phyloP scores from a whole-genome alignment of 2,113 vertebrate species.

The Cryptotis parvus region DNA sequence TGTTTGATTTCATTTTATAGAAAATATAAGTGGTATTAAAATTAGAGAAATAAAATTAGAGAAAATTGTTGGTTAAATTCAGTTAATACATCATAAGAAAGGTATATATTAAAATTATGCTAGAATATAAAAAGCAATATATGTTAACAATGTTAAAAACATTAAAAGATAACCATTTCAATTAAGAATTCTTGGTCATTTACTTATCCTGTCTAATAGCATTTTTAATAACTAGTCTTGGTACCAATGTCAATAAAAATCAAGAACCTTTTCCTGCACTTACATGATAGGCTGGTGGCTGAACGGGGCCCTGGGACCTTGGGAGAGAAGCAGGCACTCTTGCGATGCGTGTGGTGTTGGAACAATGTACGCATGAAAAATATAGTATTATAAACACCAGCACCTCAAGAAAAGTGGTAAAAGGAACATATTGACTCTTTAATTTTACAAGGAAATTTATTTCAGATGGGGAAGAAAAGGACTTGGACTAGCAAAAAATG shows the following conservation, averaged over 20 bases:
- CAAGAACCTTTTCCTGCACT: too few relatives aligned
- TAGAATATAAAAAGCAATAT: too few relatives aligned
- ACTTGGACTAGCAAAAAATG: background rate
- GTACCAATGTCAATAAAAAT: background rate
- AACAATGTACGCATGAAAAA: too few relatives aligned
- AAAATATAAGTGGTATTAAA: background rate
- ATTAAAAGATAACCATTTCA: too few relatives aligned
- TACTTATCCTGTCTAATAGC: background rate
- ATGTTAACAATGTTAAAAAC: too few relatives aligned
- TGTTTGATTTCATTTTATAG: slow-evolving; percentile 35
- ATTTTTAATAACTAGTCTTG: background rate
- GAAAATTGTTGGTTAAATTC: slow-evolving; percentile 28
- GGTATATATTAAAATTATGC: too few relatives aligned
- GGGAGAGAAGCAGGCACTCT: too few relatives aligned
- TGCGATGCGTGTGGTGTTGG: too few relatives aligned
- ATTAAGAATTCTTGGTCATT: background rate
- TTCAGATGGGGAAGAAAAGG: slow-evolving; percentile 2
- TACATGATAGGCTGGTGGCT: too few relatives aligned
- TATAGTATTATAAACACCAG: too few relatives aligned
- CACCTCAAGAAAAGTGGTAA: background rate
- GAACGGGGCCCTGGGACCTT: too few relatives aligned
- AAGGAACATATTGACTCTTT: too few relatives aligned
- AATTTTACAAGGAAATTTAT: background rate
- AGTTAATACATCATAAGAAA: background rate
- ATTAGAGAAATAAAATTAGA: background rate